A percentile compares a stretch with the other conserved stretches of the same genome.
phyloP scores from a whole-genome alignment of 2,113 vertebrate genomes.

The Probosciger aterrimus region DNA sequence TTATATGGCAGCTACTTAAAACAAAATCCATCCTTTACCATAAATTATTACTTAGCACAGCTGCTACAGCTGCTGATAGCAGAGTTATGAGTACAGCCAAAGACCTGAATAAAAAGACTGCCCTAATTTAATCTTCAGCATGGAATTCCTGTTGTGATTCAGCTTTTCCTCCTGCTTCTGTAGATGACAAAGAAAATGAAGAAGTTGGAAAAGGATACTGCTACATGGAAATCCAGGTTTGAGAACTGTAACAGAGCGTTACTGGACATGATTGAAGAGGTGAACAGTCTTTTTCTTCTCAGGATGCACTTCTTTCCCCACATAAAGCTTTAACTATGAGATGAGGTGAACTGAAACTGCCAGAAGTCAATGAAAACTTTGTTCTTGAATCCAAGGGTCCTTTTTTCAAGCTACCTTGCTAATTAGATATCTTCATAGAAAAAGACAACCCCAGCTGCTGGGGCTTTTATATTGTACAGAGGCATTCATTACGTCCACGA shows the following conservation, averaged over 20 bases:
- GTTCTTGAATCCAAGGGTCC: not conserved
- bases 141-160: not conserved
- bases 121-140: not conserved
- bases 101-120: not conserved
- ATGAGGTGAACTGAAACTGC: not conserved
- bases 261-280: constrained; percentile 93
- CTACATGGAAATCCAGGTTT: constrained; percentile 91
- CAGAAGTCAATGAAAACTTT: not conserved
- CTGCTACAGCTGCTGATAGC: not conserved
- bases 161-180: constrained; percentile 36
- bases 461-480: not conserved
- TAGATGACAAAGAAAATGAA: constrained; percentile 98
- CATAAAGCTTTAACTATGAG: not conserved
- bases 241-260: constrained; percentile 96
- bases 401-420: not conserved
- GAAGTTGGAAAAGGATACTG: constrained; percentile 92
- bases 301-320: not conserved
- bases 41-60: not conserved
- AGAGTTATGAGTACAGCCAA: not conserved
- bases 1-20: not conserved
- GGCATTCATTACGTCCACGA: not conserved
- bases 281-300: constrained; percentile 61
- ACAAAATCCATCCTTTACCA: not conserved
- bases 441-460: not conserved
- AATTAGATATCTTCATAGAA: not conserved